Base-by-base conservation (phyloP, 2,888 invertebrate species). In the Phengaris arion region DNA sequence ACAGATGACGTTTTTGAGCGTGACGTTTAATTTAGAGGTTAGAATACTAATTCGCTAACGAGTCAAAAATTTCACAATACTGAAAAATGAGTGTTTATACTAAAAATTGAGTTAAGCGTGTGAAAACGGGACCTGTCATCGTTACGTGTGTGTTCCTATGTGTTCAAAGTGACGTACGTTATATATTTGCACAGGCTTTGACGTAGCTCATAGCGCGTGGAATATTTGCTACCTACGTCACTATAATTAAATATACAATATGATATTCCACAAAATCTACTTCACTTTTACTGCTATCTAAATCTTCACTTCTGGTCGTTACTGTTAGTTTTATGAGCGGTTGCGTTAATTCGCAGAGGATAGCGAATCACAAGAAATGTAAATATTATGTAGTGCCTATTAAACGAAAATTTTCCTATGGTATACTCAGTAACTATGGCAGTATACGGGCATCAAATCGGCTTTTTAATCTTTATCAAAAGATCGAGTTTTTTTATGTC, bases 221-320 rank as follows among this genome's bases (percentile, higher is more conserved):
- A 91, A 91, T 84, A 87, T 92, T 92, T 91, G 80, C 79, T 68
- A 68, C 51, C 76, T 84, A 88, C 90, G 92, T 90, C 89, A 91
- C 81, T 75, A 12, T 10, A 22, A 59, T 22, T 59, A 22, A 59
- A 22, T 48, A 48, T 48, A 46, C n/a, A 48, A 48, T 59, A 22
- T 22, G 22, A 59, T 59, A 59, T 59, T 59, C 3, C 22, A 59
- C 10, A 9, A 57, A 15, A 57, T 15, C 15, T 64, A 12, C 59
- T 64, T 22, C 10, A 35, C 10, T 64, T 64, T 64, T 12, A 64
- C 10, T 64, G 35, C 35, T 35, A 64, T 64, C 59, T 7, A 15
- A 2, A 57, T 57, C 57, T 4, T 57, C 57, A 15, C 57, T 57
- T 57, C 57, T 15, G 15, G 15, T 57, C 57, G 57, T 57, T 57